Base-by-base conservation (phyloP, 2,797 vertebrate genomes). In the Anguilla pacifica region DNA sequence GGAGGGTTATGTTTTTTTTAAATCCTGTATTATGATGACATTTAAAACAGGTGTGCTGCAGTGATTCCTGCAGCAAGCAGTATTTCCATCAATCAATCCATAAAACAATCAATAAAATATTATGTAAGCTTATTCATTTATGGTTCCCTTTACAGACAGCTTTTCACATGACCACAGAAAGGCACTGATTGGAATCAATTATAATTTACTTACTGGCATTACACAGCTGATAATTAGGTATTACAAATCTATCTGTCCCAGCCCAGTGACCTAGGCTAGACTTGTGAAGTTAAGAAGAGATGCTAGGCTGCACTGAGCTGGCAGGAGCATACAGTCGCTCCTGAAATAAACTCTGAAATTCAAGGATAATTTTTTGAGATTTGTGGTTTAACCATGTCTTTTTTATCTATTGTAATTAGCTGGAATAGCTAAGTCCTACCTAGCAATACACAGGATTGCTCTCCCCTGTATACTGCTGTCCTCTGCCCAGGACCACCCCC, bases 21-120 rank as follows among this genome's bases (percentile, higher is more conserved):
- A 59, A 59, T 72, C 10, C 28, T 31, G 70, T 17, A 43, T 22
- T 79, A 79, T 17, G 39, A 46, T 79, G 39, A 1, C 35, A 22
- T 39, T 39, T 19, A 15, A 17, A 6, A 43, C 35, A 79, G 74
- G 74, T 77, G 31, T 77, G 72, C 67, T 43, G 35, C 72, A 15
- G 72, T 43, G 39, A 79, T 22, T 6, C 74, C 74, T 79, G 35
- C 74, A 79, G 74, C 4, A 43, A 13, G 13, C 13, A 19, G 15
- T 79, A 15, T 79, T 43, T 46, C 39, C 43, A 15, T 79, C 74
- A 79, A 79, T 79, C 74, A 79, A 79, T 77, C 72, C 72, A 39
- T 77, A 35, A 35, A 77, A 15, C 13, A 19, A 77, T 35, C 72
- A 77, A 77, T 77, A 35, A 39, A 39, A 15, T 39, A 39, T 77